A percentile compares a stretch with the other conserved stretches of the same genome.
Conservation (phyloP, 35 echinoderm and acorn worm species). For the Holothuria glaberrima region DNA sequence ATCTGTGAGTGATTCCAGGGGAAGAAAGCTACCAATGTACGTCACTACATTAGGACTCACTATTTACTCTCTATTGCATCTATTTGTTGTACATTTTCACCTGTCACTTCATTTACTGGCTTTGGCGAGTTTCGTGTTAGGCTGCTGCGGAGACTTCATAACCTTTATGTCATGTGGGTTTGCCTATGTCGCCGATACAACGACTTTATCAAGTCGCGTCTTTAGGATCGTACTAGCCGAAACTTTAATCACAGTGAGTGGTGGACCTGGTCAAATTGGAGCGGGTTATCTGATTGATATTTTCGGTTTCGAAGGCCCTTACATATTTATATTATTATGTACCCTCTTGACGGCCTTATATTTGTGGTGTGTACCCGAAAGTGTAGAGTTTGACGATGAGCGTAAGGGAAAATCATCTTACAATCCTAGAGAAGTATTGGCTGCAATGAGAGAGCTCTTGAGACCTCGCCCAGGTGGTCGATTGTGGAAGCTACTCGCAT, state of each 20-base stretch:
- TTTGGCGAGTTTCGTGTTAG: constrained; percentile 31
- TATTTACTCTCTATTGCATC: constrained; percentile 14
- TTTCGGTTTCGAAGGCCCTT: constrained; percentile 26
- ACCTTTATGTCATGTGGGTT: constrained; percentile 43
- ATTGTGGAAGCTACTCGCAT: constrained; percentile 30
- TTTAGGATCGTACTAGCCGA: constrained; percentile 39
- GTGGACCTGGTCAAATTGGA: constrained; percentile 50
- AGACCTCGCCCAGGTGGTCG: constrained; percentile 4
- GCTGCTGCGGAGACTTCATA: constrained; percentile 36
- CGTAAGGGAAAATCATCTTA: constrained; percentile 31
- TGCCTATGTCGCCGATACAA: constrained; percentile 54
- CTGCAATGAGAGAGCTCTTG: constrained; percentile 25
- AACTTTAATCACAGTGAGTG: background rate
- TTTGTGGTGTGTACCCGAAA: constrained; percentile 28
- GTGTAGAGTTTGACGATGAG: constrained; percentile 38
- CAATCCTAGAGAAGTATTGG: background rate
- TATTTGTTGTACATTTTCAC: constrained; percentile 17
- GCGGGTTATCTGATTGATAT: constrained; percentile 4
- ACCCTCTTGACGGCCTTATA: constrained; percentile 6
- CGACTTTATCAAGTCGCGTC: constrained; percentile 5
- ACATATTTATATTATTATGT: constrained; percentile 41
- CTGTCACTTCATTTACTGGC: constrained; percentile 29
- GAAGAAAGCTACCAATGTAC: constrained; percentile 38
- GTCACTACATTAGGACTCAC: constrained; percentile 28
- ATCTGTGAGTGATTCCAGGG: constrained; percentile 12